A percentile compares a stretch with the other conserved stretches of the same genome.
Conservation (phyloP, 2,113 vertebrate species). For the Sisor rabdophorus region DNA sequence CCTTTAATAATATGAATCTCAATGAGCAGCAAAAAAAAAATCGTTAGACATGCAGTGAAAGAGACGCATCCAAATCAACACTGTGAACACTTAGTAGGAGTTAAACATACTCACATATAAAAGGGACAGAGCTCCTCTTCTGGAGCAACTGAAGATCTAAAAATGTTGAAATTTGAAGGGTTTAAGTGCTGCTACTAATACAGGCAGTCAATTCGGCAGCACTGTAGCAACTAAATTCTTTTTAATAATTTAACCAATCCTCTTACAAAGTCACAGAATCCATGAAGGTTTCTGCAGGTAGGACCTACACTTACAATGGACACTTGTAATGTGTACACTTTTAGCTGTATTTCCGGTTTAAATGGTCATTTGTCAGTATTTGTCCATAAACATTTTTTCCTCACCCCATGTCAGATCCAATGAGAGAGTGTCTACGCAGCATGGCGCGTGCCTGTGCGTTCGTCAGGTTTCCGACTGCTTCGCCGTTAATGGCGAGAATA, state of each 20-base stretch:
- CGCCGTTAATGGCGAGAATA: slow-evolving; percentile 89
- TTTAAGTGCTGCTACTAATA: slow-evolving; percentile 35
- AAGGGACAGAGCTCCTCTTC: slow-evolving; percentile 89
- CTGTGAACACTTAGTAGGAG: slow-evolving; percentile 66
- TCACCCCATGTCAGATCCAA: slow-evolving; percentile 89
- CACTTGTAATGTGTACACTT: not conserved
- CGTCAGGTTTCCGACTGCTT: slow-evolving; percentile 79
- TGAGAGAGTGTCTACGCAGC: slow-evolving; percentile 89
- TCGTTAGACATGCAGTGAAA: slow-evolving; percentile 45
- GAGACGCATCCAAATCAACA: slow-evolving; percentile 51
- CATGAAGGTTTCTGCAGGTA: not conserved
- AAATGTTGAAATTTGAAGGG: slow-evolving; percentile 88
- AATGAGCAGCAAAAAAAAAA: slow-evolving; percentile 54
- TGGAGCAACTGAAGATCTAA: slow-evolving; percentile 93
- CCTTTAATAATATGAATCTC: slow-evolving; percentile 73
- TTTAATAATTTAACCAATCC: slow-evolving; percentile 34
- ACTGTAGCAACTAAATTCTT: slow-evolving; percentile 13
- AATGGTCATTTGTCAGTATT: not conserved
- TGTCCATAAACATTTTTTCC: slow-evolving; percentile 25
- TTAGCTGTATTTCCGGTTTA: not conserved
- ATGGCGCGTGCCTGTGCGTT: slow-evolving; percentile 89
- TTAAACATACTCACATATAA: slow-evolving; percentile 95
- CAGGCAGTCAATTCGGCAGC: slow-evolving; percentile 18
- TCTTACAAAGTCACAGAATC: slow-evolving; percentile 38
- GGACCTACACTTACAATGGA: not conserved